These are phyloP conservation scores for Syndactyla subalaris DNA, from an alignment of 2,797 vertebrate species.

Conservation along the genomic window DNA sequence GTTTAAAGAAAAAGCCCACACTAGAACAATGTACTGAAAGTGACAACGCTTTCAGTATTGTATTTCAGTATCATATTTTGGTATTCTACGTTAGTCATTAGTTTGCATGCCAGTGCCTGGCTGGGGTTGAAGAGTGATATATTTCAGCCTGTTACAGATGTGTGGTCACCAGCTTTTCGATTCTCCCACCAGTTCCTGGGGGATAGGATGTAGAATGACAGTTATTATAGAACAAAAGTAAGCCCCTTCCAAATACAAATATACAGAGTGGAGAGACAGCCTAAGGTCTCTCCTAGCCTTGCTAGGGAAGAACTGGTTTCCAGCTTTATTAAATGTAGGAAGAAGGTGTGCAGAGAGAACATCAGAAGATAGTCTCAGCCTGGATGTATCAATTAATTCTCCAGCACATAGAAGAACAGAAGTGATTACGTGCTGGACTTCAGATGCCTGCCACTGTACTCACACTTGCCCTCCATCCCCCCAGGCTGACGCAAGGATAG, in stretches of 20 bases:
- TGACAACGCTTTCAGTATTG: background rate
- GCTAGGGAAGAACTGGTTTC: background rate
- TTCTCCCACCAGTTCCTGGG: background rate
- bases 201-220: background rate
- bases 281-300: background rate
- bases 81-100: background rate
- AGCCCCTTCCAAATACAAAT: background rate
- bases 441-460: rapidly evolving
- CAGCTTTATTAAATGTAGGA: background rate
- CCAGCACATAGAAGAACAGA: rapidly evolving
- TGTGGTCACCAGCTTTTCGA: background rate
- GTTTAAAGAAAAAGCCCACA: conserved; percentile 11
- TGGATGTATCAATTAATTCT: background rate
- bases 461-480: rapidly evolving
- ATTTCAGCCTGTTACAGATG: background rate
- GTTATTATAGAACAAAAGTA: background rate
- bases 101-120: background rate
- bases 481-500: rapidly evolving
- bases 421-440: rapidly evolving
- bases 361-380: background rate
- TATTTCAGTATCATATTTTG: background rate
- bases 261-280: background rate
- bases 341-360: background rate
- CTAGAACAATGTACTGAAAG: background rate
- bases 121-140: background rate